A percentile compares a stretch with the other conserved stretches of the same genome.
Conservation (phyloP, 1,140 invertebrate species). For the Globodera rostochiensis region DNA sequence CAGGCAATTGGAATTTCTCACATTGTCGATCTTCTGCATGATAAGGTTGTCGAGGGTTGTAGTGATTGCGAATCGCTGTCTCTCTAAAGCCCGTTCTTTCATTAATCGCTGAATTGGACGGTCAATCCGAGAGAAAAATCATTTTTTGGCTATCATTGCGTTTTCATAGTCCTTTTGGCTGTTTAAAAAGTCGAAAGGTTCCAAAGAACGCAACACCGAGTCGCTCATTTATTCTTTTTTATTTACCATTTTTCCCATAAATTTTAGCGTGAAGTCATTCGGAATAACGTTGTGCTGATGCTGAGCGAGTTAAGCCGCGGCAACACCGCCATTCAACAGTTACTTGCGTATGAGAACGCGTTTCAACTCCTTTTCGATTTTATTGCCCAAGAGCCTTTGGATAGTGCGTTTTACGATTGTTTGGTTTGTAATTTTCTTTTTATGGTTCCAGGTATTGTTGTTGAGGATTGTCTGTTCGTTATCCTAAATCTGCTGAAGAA, state of each 20-base stretch:
- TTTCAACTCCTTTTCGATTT: slow-evolving; percentile 94
- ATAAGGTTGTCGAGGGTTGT: slow-evolving; percentile 66
- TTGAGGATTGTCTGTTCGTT: slow-evolving; percentile 93
- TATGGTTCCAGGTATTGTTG: slow-evolving; percentile 76
- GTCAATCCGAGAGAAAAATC: neutral
- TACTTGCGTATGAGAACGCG: slow-evolving; percentile 97
- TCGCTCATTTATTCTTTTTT: neutral
- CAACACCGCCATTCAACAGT: slow-evolving; percentile 98
- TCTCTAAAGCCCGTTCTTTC: neutral
- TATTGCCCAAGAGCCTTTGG: slow-evolving; percentile 82
- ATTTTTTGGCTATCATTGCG: neutral
- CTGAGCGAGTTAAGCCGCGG: slow-evolving; percentile 88
- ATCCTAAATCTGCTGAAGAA: slow-evolving; percentile 90
- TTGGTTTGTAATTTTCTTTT: slow-evolving; percentile 9
- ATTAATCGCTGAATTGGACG: neutral
- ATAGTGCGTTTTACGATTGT: slow-evolving; percentile 76
- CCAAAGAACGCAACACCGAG: neutral
- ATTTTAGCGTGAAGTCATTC: slow-evolving; percentile 73
- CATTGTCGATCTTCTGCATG: slow-evolving; percentile 90
- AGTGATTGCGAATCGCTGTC: neutral
- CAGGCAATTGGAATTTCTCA: slow-evolving; percentile 96
- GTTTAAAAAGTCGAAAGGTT: neutral
- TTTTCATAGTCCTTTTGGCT: slow-evolving; percentile 9
- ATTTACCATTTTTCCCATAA: neutral
- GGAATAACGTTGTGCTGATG: slow-evolving; percentile 90